phyloP scores from a whole-genome alignment of 35 echinoderm and acorn worm species.

The Patiria miniata region DNA sequence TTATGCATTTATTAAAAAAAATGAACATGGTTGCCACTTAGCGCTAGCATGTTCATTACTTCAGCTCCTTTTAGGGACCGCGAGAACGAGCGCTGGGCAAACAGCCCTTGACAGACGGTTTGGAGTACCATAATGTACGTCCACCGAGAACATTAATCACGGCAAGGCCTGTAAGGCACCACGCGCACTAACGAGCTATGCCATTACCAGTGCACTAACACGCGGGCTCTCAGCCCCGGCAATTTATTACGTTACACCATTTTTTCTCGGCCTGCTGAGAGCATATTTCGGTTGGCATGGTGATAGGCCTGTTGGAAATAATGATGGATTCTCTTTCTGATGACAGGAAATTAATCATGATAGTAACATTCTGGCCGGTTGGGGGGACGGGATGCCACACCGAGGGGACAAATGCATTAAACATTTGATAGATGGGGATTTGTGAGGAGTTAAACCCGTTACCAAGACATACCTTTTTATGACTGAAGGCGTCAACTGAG shows the following conservation, averaged over 20 bases:
- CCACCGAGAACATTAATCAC: constrained; percentile 11
- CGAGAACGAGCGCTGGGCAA: constrained; percentile 5
- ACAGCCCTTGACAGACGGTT: background rate
- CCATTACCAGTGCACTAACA: background rate
- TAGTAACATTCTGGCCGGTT: background rate
- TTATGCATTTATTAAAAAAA: background rate
- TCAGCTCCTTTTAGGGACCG: background rate
- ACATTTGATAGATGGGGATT: too few species aligned
- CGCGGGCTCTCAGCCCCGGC: background rate
- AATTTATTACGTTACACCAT: background rate
- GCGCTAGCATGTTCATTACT: background rate
- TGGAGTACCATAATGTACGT: constrained; percentile 7
- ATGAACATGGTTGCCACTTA: constrained; percentile 20
- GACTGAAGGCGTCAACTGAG: too few species aligned
- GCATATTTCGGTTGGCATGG: background rate
- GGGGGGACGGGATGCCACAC: background rate
- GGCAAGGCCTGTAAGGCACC: background rate
- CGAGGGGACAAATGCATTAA: too few species aligned
- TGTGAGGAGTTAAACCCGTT: too few species aligned
- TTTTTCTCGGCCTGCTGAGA: background rate
- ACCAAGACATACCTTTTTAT: too few species aligned
- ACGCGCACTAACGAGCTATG: background rate
- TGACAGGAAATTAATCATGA: constrained; percentile 15
- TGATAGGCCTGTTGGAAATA: background rate
- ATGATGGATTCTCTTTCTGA: background rate